Percentiles rank a stretch among this genome's conserved stretches.
Conservation (phyloP, 2,888 invertebrate genomes). For the Drosophila kuntzei region DNA sequence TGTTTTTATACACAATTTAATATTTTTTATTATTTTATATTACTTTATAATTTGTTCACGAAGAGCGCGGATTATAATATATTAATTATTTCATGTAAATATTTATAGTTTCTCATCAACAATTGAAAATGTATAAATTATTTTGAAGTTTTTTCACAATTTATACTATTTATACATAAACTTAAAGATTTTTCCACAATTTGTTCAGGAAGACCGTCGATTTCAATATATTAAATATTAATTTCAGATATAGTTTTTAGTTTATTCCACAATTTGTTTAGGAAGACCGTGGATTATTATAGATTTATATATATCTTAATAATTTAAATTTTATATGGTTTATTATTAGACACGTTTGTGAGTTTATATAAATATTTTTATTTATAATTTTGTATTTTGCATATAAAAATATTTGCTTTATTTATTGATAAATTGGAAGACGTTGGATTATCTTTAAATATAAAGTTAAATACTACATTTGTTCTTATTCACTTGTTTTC, state of each 20-base stretch:
- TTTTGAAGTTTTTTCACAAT: no score
- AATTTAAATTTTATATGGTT: neutral
- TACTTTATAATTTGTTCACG: no score
- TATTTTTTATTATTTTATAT: no score
- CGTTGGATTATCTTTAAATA: slow-evolving; percentile 57
- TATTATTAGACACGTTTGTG: slow-evolving; percentile 13
- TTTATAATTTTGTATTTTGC: neutral
- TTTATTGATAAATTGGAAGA: slow-evolving; percentile 66
- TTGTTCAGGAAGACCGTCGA: slow-evolving; percentile 24
- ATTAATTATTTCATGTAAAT: no score
- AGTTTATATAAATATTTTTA: slow-evolving; percentile 8
- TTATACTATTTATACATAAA: neutral
- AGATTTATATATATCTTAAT: neutral
- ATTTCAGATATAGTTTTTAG: neutral
- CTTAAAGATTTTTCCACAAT: neutral
- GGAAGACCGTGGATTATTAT: slow-evolving; percentile 44
- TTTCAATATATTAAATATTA: slow-evolving; percentile 2
- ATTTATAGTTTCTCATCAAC: no score
- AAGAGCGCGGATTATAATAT: no score
- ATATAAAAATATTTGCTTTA: slow-evolving; percentile 40
- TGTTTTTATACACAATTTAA: no score
- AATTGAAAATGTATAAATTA: no score
- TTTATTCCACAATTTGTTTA: slow-evolving; percentile 1
- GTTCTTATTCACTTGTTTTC: slow-evolving; percentile 4
- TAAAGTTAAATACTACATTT: slow-evolving; percentile 42